These are phyloP conservation scores for Hemichromis elongatus DNA, from an alignment of 2,113 vertebrate genomes.

Conservation along the genomic window DNA sequence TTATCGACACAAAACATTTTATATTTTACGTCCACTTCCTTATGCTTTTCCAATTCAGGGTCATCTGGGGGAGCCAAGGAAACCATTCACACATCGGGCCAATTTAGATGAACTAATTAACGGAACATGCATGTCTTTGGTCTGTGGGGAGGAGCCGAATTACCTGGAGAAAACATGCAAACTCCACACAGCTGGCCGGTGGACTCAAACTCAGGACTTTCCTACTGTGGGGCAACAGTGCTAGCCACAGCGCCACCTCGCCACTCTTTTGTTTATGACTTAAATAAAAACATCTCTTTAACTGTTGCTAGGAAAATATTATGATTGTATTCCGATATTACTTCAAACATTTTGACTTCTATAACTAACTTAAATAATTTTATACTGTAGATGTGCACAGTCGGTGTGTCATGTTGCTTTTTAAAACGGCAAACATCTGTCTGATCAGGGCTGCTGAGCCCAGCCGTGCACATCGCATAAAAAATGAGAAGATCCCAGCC, in stretches of 20 bases:
- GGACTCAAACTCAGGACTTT: background rate
- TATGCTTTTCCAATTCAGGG: background rate
- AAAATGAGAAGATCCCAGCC: background rate
- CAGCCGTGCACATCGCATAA: background rate
- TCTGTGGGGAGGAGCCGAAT: background rate
- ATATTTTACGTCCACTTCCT: background rate
- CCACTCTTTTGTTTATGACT: background rate
- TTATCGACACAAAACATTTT: background rate
- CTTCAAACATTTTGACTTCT: background rate
- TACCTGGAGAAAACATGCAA: background rate
- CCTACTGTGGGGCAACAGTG: background rate
- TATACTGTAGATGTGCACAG: background rate
- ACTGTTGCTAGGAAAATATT: background rate
- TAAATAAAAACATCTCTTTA: background rate
- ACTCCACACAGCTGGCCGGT: background rate
- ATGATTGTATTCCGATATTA: background rate
- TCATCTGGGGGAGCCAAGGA: accelerated
- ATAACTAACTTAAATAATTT: background rate
- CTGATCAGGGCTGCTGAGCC: background rate
- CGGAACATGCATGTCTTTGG: background rate
- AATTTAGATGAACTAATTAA: background rate
- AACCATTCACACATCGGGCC: background rate
- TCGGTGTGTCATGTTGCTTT: background rate
- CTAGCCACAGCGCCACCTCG: background rate
- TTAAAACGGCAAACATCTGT: background rate